Evolutionary conservation across 2,797 vertebrate species (phyloP).

Genomic region (Sebastes elongatus): DNA sequence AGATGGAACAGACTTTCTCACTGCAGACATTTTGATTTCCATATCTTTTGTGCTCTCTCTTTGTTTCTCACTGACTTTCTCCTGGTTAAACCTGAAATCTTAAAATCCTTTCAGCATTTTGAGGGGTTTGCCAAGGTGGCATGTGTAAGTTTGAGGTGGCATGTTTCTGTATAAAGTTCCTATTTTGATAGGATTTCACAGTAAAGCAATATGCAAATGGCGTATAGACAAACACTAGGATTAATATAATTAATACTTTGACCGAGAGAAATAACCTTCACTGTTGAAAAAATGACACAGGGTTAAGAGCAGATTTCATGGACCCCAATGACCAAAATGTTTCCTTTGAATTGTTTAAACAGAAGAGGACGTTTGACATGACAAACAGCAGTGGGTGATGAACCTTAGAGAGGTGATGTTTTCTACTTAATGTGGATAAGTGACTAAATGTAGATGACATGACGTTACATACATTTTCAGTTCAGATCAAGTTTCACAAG

Average conservation of each 20-base stretch:
- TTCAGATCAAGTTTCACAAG: background rate
- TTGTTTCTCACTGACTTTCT: background rate
- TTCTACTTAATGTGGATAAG: background rate
- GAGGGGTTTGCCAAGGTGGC: background rate
- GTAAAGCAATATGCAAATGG: background rate
- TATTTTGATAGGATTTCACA: background rate
- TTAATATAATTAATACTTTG: background rate
- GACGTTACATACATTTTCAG: background rate
- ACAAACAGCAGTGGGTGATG: background rate
- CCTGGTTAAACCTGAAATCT: background rate
- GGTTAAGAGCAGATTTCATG: background rate
- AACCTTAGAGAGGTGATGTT: no score
- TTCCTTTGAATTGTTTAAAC: background rate
- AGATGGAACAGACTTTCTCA: background rate
- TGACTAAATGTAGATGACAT: background rate
- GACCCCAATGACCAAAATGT: background rate
- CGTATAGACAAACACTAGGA: background rate
- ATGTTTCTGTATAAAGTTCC: background rate
- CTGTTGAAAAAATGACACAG: background rate
- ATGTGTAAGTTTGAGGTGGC: no score
- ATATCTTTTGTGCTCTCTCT: background rate
- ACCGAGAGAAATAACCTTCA: background rate
- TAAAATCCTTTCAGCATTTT: background rate
- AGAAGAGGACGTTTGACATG: background rate
- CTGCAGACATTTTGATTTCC: background rate